A percentile compares a stretch with the other conserved stretches of the same genome.
Evolutionary conservation across 2,797 vertebrate species (phyloP).

Genomic region (Ptychadena robeensis): DNA sequence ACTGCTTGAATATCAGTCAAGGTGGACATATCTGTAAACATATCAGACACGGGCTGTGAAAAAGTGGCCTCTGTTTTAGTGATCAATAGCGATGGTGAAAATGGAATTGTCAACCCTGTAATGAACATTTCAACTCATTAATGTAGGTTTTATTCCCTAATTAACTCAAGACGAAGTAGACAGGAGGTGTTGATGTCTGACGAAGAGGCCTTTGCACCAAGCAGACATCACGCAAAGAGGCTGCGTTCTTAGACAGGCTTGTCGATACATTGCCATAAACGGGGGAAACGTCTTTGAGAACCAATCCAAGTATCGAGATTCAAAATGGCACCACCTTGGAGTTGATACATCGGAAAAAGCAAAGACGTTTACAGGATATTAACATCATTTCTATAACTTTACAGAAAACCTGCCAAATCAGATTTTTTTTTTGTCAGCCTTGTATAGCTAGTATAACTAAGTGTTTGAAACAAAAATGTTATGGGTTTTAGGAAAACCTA

Average conservation of each 20-base stretch:
- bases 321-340: slow-evolving; percentile 14
- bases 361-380: not conserved
- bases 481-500: too few relatives aligned
- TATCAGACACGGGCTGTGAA: slow-evolving; percentile 36
- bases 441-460: too few relatives aligned
- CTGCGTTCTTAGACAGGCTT: not conserved
- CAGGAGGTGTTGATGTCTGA: slow-evolving; percentile 52
- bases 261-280: slow-evolving; percentile 7
- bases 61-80: slow-evolving; percentile 24
- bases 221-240: slow-evolving; percentile 11
- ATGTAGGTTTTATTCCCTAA: slow-evolving; percentile 30
- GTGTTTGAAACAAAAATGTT: too few relatives aligned
- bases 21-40: slow-evolving; percentile 32
- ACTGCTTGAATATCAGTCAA: slow-evolving; percentile 21
- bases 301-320: not conserved
- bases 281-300: not conserved
- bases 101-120: slow-evolving; percentile 40
- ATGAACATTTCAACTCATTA: slow-evolving; percentile 53
- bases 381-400: not conserved
- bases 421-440: not conserved
- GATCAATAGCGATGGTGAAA: slow-evolving; percentile 47
- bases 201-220: slow-evolving; percentile 32
- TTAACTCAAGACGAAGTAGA: slow-evolving; percentile 33
- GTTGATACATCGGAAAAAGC: not conserved
- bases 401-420: not conserved